Evolutionary conservation across 2,113 vertebrate species (phyloP), one percentile per base, ranked within the genome.

Genomic region (Takifugu bimaculatus): DNA sequence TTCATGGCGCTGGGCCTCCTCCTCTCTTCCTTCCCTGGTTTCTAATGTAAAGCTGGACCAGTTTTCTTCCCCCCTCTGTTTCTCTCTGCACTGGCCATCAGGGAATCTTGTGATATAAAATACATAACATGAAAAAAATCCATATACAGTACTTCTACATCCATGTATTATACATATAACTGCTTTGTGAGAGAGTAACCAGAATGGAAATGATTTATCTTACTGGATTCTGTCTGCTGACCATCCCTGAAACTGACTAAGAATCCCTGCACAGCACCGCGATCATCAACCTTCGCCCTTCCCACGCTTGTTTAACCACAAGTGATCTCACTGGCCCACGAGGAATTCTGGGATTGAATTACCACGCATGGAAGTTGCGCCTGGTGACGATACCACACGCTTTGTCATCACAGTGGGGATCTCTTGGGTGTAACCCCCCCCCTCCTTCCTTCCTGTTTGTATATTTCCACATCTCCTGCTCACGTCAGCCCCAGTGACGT

Each of bases 21-120:
- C 66, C 62, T 48, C 29, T 13, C 56, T 56, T 48, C 68, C 65
- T 60, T 67, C 67, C 59, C 64, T 74, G 68, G 65, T 79, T 83
- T 77, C 68, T 72, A 70, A 63, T 79, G 56, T 74, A 67, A 69
- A 61, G 69, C 68, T 58, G 70, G 74, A 72, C 72, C 13, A 25
- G 43, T 64, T 55, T 54, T 43, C 50, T 28, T 32, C 4, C 39
- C 12, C 12, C 25, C 52, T 45, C 26, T 52, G 42, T 80, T 70
- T 69, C 62, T 82, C 65, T 82, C 79, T 77, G 72, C 77, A 54
- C 82, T 80, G 85, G 84, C 70, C 83, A 84, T 89, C 89, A 88
- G 87, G 87, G 87, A 89, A 81, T 83, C 81, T 86, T 88, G 85
- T 86, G 84, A 86, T 63, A 74, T 79, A 83, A 75, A 70, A 39